These are phyloP conservation scores for Metellina segmentata DNA, from an alignment of 2,888 invertebrate species.

Conservation along the genomic window DNA sequence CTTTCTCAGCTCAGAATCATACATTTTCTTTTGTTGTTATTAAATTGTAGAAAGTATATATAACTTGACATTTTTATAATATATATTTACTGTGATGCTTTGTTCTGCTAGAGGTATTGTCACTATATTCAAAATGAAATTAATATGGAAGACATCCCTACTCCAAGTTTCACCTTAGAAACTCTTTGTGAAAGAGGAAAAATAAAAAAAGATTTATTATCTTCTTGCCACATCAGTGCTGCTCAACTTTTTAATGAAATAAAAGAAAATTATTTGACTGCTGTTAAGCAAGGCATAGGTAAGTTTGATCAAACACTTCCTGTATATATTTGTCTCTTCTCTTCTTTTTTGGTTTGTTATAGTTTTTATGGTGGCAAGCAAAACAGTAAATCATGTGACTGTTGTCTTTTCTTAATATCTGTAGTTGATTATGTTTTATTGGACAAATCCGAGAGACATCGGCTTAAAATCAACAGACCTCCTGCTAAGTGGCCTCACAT, in stretches of 20 bases:
- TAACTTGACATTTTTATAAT: background rate
- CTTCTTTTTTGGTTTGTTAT: background rate
- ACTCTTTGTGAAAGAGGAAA: constrained; percentile 40
- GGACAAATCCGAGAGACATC: constrained; percentile 56
- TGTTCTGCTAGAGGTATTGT: constrained; percentile 44
- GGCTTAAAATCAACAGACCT: constrained; percentile 43
- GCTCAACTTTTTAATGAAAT: constrained; percentile 50
- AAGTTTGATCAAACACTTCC: background rate
- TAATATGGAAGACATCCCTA: constrained; percentile 41
- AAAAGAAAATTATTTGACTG: constrained; percentile 47
- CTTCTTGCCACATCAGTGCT: background rate
- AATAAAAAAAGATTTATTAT: constrained; percentile 37
- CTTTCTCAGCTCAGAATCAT: background rate
- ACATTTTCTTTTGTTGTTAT: background rate
- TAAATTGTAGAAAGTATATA: background rate
- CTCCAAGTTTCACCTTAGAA: constrained; percentile 38
- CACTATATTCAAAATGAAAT: constrained; percentile 63
- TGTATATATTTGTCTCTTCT: background rate
- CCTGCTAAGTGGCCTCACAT: constrained; percentile 33
- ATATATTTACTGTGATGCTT: background rate
- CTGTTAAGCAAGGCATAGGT: constrained; percentile 65
- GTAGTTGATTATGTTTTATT: constrained; percentile 66
- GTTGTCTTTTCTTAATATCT: background rate
- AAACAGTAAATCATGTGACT: background rate
- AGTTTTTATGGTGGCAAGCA: background rate